Percentiles rank a stretch among this genome's conserved stretches.
phyloP scores from a whole-genome alignment of 2,888 invertebrate genomes.

The Perizoma flavofasciatum region DNA sequence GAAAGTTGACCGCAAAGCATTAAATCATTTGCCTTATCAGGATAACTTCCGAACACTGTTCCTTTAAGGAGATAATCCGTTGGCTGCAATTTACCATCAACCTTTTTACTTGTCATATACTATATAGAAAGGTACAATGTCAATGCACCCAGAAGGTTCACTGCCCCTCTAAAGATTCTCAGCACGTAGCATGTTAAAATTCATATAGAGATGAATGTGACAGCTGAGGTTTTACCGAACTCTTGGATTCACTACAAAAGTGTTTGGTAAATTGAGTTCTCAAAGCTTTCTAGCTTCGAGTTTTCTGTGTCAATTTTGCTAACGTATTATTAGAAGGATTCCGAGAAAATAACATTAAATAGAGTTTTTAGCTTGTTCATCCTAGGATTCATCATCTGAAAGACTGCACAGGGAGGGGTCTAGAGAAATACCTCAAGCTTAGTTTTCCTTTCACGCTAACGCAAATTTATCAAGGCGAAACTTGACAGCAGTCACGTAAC shows the following conservation, averaged over 20 bases:
- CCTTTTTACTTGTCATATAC: constrained; percentile 43
- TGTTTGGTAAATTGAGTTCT: constrained; percentile 49
- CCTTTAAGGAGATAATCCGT: too few species aligned
- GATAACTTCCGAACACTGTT: too few species aligned
- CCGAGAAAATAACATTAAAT: neutral
- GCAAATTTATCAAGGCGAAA: too few species aligned
- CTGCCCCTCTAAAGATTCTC: constrained; percentile 61
- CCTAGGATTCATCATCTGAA: too few species aligned
- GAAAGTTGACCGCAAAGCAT: too few species aligned
- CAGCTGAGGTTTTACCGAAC: constrained; percentile 45
- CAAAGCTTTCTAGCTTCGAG: constrained; percentile 33
- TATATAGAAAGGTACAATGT: constrained; percentile 47
- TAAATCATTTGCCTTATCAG: too few species aligned
- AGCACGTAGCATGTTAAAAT: constrained; percentile 66
- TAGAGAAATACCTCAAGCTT: too few species aligned
- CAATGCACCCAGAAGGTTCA: constrained; percentile 74
- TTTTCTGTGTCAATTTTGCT: constrained; percentile 21
- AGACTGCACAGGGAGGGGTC: too few species aligned
- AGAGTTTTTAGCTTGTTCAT: too few species aligned
- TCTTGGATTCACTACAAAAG: constrained; percentile 36
- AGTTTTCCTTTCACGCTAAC: too few species aligned
- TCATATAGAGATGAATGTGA: constrained; percentile 57
- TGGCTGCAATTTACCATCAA: too few species aligned
- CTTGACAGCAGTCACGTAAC: too few species aligned
- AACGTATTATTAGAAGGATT: neutral